Conservation (phyloP, 2,888 invertebrate species). For the Drosophila histrio region DNA sequence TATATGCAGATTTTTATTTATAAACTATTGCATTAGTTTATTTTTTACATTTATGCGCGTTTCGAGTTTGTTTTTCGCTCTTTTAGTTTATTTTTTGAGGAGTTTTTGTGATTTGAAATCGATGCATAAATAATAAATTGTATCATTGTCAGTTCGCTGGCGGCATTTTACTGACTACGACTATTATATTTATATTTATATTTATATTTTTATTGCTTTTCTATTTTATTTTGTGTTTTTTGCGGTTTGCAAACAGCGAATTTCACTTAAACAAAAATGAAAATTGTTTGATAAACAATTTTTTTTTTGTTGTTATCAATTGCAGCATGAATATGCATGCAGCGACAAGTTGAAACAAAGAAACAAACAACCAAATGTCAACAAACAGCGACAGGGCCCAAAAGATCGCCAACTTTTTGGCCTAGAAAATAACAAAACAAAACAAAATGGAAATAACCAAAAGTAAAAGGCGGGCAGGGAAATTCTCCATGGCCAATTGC, state of each 20-base stretch:
- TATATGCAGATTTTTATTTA: conserved; percentile 32
- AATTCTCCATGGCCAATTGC: conserved; percentile 58
- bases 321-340: conserved; percentile 51
- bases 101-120: conserved; percentile 62
- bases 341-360: conserved; percentile 33
- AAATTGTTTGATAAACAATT: not conserved
- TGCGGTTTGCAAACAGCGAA: conserved; percentile 31
- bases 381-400: conserved; percentile 36
- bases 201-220: conserved; percentile 4
- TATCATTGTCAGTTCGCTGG: conserved; percentile 60
- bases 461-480: not conserved
- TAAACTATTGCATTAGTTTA: conserved; percentile 36
- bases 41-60: conserved; percentile 28
- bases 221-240: not conserved
- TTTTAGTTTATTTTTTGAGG: conserved; percentile 36
- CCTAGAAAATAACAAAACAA: conserved; percentile 34
- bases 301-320: conserved; percentile 18
- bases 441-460: not conserved
- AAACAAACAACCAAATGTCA: conserved; percentile 53
- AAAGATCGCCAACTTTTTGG: conserved; percentile 57
- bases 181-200: conserved; percentile 2
- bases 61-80: conserved; percentile 26
- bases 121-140: conserved; percentile 73
- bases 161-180: conserved; percentile 32
- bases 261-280: not conserved